Conservation (phyloP, 2,797 vertebrate genomes). For the Rhabdomys pumilio region DNA sequence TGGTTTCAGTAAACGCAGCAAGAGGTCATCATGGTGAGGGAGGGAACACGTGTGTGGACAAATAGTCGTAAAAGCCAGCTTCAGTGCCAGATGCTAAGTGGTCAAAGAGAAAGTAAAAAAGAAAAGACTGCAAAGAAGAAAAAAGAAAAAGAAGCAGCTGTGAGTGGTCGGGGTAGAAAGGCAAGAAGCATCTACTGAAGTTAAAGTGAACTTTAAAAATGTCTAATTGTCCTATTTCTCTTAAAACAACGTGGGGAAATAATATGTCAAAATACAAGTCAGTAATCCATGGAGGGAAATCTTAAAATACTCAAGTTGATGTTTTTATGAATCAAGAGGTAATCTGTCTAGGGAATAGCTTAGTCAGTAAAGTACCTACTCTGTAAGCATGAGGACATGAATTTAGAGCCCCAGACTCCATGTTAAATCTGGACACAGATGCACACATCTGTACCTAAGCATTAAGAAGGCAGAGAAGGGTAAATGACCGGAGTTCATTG, state of each 20-base stretch:
- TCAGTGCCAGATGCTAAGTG: background rate
- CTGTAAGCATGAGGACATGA: background rate
- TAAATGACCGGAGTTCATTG: background rate
- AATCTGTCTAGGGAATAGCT: background rate
- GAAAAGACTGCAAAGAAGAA: background rate
- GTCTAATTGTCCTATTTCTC: background rate
- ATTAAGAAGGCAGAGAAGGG: background rate
- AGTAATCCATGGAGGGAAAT: background rate
- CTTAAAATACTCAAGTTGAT: background rate
- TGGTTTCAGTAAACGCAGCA: background rate
- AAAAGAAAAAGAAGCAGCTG: background rate
- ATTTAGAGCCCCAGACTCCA: background rate
- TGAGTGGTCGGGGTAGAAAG: background rate
- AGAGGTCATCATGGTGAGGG: background rate
- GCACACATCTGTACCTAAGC: background rate
- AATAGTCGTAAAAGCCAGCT: background rate
- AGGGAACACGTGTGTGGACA: background rate
- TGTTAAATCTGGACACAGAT: background rate
- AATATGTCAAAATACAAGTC: background rate
- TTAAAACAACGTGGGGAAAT: background rate
- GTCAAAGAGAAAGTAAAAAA: background rate
- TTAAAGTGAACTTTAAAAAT: background rate
- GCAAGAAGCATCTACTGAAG: background rate
- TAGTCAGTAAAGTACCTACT: background rate
- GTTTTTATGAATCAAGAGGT: conserved; percentile 36